Base-by-base conservation (phyloP, 2,888 invertebrate genomes). In the Parnassius glacialis region DNA sequence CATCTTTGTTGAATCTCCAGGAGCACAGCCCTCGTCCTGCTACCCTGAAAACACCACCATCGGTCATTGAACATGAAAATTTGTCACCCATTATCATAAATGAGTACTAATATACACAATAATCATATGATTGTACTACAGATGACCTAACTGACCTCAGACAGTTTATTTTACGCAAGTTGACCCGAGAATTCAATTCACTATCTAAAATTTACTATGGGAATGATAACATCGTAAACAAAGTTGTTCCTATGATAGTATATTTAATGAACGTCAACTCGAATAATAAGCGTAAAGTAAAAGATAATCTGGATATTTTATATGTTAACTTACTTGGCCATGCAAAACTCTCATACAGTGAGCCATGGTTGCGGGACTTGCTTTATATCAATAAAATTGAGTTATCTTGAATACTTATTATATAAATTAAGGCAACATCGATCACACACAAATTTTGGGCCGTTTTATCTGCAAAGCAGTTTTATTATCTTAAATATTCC, bases 271-370 rank as follows among this genome's bases (percentile, higher is more conserved):
- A 34, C 34, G 5, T 34, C 34, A 34, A 34, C 34, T 34, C 34
- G 7, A 34, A 34, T 34, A 34, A 34, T 34, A 34, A 34, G 34
- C 7, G 5, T 34, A 34, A 34, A 34, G 7, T 34, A 34, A 7
- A 34, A 34, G 7, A 7, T 34, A 0, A 34, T 34, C 78, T 78
- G 78, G 74, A 69, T 65, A 67, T 74, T 75, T 70, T 65, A 68
- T 61, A 68, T 71, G 70, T 68, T 64, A 64, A 81, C 84, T 92
- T 93, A 95, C 95, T 93, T 95, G 95, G 93, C 94, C 94, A 93
- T 94, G 94, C 92, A 95, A 93, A 93, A 95, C 94, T 93, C 95
- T 92, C 82, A 93, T 93, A 93, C 94, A 95, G 93, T 95, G 94
- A 91, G 94, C 95, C 95, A 95, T 95, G 92, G 92, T 93, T 80